phyloP scores from a whole-genome alignment of 2,888 invertebrate genomes.

The Andrena chrysosceles region DNA sequence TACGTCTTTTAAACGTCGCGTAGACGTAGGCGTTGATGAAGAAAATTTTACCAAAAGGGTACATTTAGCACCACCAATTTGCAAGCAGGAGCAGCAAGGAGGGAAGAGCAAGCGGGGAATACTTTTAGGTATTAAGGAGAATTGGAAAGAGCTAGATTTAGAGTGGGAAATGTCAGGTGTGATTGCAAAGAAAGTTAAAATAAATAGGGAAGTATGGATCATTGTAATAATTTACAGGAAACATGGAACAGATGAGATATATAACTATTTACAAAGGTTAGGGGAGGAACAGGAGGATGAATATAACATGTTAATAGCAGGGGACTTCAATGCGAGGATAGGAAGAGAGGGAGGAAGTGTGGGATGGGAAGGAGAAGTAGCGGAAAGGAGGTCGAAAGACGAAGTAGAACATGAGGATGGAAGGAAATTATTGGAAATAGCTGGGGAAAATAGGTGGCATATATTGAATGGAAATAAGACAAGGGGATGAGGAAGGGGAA shows the following conservation, averaged over 20 bases:
- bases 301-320: background rate
- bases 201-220: background rate
- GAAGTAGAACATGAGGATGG: background rate
- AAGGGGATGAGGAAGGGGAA: background rate
- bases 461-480: background rate
- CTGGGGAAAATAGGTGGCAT: background rate
- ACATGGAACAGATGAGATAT: background rate
- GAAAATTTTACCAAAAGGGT: background rate
- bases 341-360: background rate
- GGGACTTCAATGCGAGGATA: background rate
- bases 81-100: background rate
- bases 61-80: background rate
- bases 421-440: background rate
- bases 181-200: background rate
- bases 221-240: background rate
- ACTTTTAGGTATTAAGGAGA: background rate
- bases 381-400: background rate
- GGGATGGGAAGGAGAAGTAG: background rate
- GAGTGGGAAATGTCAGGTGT: background rate
- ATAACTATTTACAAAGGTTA: background rate
- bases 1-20: no score
- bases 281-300: background rate
- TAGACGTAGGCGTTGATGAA: no score
- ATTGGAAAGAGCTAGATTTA: no score
- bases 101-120: conserved; percentile 8